Percentiles rank a stretch among this genome's conserved stretches.
These are phyloP conservation scores for Eupithecia subumbrata DNA, from an alignment of 2,888 invertebrate genomes.

Conservation along the genomic window DNA sequence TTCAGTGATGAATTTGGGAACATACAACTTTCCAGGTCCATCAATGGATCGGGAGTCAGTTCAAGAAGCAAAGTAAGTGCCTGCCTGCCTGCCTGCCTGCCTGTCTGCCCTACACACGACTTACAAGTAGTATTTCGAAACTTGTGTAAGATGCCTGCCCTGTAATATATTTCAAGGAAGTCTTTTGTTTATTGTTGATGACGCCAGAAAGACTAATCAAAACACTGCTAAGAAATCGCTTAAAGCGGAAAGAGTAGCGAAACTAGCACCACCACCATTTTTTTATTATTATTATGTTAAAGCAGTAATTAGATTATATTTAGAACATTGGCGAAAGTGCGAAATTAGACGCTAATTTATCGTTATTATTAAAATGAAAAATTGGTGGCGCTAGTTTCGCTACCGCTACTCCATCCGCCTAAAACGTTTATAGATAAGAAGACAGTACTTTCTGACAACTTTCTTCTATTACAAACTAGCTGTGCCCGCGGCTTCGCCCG, in stretches of 20 bases:
- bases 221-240: neutral
- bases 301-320: neutral
- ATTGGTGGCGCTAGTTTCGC: neutral
- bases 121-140: neutral
- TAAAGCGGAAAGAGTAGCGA: neutral
- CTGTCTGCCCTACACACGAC: neutral
- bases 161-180: neutral
- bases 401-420: neutral
- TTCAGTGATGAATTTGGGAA: constrained; percentile 89
- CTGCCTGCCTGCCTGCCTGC: too few relatives aligned
- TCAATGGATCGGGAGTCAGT: constrained; percentile 89
- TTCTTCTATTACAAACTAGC: too few relatives aligned
- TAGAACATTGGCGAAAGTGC: neutral
- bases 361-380: neutral
- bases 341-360: neutral
- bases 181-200: neutral
- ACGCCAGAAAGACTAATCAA: neutral
- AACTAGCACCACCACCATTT: neutral
- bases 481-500: too few relatives aligned
- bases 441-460: too few relatives aligned
- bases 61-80: constrained; percentile 85
- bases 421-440: neutral
- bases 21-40: constrained; percentile 85
- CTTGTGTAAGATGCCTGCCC: neutral
- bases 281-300: too few relatives aligned